Percentiles rank a stretch among this genome's conserved stretches.
Conservation (phyloP, 2,797 vertebrate genomes). For the Scomberomorus guttatus region DNA sequence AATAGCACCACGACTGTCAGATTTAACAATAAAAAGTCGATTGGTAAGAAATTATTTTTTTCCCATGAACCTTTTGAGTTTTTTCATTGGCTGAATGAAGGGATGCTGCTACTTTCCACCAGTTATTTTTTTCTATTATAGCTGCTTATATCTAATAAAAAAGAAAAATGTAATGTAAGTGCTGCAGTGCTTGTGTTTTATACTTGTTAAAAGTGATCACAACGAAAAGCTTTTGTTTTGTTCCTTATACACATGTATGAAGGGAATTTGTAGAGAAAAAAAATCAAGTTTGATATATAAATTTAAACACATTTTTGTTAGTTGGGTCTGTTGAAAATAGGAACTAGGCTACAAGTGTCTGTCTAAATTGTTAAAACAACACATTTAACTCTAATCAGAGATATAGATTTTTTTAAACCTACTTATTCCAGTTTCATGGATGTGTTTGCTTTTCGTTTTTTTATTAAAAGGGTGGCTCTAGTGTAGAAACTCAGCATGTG, state of each 20-base stretch:
- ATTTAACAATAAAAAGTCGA: slow-evolving; percentile 1
- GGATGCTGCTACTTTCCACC: neutral
- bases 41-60: neutral
- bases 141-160: neutral
- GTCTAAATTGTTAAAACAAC: neutral
- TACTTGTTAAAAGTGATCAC: no score
- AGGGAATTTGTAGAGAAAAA: neutral
- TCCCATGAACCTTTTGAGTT: neutral
- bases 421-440: neutral
- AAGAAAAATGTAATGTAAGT: neutral
- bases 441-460: slow-evolving; percentile 13
- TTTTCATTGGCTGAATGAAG: neutral
- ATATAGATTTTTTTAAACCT: neutral
- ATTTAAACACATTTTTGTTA: neutral
- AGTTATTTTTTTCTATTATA: neutral
- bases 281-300: neutral
- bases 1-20: neutral
- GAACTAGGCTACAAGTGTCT: neutral
- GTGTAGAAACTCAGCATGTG: slow-evolving; percentile 19
- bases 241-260: neutral
- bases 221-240: neutral
- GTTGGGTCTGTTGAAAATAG: neutral
- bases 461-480: slow-evolving; percentile 1
- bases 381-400: slow-evolving; percentile 4
- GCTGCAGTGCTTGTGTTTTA: neutral